phyloP scores from a whole-genome alignment of 2,797 vertebrate species.

The Babyrousa celebensis region DNA sequence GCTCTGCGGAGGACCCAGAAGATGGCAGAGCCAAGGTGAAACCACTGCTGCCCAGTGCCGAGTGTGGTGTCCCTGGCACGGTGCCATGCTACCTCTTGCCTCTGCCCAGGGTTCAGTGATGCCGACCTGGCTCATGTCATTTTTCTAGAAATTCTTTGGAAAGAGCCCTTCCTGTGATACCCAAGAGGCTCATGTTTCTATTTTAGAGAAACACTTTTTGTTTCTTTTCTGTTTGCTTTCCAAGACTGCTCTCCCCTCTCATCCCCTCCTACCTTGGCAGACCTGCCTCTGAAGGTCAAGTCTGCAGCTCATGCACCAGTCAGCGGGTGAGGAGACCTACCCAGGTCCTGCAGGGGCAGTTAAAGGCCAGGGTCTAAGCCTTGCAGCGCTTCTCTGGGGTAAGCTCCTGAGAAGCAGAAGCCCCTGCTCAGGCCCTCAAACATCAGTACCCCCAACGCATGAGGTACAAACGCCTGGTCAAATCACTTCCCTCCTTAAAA shows the following conservation, averaged over 20 bases:
- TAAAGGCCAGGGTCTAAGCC: not conserved
- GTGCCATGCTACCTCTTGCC: not conserved
- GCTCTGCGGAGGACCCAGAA: not conserved
- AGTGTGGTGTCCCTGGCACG: not conserved
- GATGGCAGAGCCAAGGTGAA: not conserved
- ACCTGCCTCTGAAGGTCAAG: not conserved
- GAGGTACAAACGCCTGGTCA: not conserved
- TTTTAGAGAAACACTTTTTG: not conserved
- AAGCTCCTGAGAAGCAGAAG: not conserved
- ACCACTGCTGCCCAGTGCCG: not conserved
- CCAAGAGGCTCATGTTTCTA: not conserved
- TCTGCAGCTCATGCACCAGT: not conserved
- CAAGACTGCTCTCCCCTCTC: not conserved
- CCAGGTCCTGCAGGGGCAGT: not conserved
- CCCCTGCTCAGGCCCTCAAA: not conserved
- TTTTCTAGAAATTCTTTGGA: constrained; percentile 57
- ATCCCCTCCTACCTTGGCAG: not conserved
- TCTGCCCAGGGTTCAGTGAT: not conserved
- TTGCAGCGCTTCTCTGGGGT: not conserved
- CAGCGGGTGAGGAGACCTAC: not conserved
- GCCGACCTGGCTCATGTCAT: not conserved
- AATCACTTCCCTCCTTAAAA: not conserved
- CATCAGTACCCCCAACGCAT: not conserved
- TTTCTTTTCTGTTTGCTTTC: constrained; percentile 38
- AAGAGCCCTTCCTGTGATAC: not conserved